phyloP scores from a whole-genome alignment of 2,797 vertebrate species.

The Sarcophilus harrisii region DNA sequence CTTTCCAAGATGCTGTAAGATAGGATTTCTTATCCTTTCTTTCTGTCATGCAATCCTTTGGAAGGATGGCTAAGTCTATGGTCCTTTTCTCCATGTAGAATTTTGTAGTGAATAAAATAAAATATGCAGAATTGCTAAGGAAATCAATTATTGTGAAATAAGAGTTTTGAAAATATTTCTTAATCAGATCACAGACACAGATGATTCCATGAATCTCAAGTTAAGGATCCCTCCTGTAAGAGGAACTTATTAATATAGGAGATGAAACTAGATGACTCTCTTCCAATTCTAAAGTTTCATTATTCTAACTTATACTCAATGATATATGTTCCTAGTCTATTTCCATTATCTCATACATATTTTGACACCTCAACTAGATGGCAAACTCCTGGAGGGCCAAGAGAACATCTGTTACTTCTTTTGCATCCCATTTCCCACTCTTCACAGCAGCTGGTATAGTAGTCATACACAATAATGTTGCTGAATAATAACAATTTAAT shows the following conservation, averaged over 20 bases:
- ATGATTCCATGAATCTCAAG: neutral
- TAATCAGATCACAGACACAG: neutral
- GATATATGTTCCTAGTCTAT: neutral
- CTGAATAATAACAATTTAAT: neutral
- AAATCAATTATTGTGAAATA: neutral
- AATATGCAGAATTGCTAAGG: neutral
- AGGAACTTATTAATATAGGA: neutral
- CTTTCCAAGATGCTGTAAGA: neutral
- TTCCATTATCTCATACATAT: neutral
- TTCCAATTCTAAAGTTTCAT: neutral
- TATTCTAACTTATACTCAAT: neutral
- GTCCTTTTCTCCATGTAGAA: neutral
- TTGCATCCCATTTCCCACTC: fast-evolving
- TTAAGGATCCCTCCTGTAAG: neutral
- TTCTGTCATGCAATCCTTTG: neutral
- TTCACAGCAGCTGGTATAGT: neutral
- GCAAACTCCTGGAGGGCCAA: neutral
- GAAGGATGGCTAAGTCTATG: neutral
- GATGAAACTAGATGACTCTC: neutral
- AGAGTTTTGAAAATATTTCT: neutral
- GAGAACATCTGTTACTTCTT: neutral
- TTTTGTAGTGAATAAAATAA: neutral
- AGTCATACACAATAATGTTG: neutral
- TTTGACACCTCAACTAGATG: neutral
- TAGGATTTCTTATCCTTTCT: neutral